These are phyloP conservation scores for Hetaerina americana DNA, from an alignment of 1,140 invertebrate genomes.

Conservation along the genomic window DNA sequence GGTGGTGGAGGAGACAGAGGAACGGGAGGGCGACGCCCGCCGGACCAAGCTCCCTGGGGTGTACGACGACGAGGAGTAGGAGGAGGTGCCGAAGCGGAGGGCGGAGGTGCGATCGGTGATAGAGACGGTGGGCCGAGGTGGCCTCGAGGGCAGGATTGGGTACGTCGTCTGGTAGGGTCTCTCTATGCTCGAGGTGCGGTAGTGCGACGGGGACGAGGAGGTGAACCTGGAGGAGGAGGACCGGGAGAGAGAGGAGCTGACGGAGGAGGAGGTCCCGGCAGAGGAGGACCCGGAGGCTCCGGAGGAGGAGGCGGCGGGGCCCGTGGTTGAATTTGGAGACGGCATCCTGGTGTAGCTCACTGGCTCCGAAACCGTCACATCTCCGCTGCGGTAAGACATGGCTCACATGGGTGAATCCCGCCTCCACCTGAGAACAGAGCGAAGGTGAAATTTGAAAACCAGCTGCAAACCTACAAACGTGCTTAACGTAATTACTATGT, in stretches of 20 bases:
- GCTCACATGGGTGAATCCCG: not conserved
- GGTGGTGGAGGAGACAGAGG: not conserved
- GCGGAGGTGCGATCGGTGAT: not conserved
- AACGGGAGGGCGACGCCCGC: not conserved
- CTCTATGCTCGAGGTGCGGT: conserved; percentile 1
- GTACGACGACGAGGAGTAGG: not conserved
- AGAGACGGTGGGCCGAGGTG: not conserved
- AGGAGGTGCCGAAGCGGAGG: not conserved
- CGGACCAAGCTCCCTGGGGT: not conserved
- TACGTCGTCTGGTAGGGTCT: not conserved
- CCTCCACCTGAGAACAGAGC: not conserved
- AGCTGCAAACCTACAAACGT: not conserved
- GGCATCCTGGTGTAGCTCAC: conserved; percentile 1
- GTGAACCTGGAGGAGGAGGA: not conserved
- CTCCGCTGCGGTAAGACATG: conserved; percentile 5
- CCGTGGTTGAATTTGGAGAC: not conserved
- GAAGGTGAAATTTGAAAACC: not conserved
- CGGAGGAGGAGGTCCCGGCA: not conserved
- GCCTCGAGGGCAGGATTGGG: not conserved
- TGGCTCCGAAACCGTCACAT: conserved; percentile 6
- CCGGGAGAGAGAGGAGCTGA: not conserved
- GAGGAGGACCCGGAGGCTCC: not conserved
- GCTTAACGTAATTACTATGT: too few relatives aligned
- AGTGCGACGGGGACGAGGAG: not conserved
- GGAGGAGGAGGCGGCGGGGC: not conserved